Evolutionary conservation across 2,888 invertebrate genomes (phyloP).

Genomic region (Neoascia interrupta): DNA sequence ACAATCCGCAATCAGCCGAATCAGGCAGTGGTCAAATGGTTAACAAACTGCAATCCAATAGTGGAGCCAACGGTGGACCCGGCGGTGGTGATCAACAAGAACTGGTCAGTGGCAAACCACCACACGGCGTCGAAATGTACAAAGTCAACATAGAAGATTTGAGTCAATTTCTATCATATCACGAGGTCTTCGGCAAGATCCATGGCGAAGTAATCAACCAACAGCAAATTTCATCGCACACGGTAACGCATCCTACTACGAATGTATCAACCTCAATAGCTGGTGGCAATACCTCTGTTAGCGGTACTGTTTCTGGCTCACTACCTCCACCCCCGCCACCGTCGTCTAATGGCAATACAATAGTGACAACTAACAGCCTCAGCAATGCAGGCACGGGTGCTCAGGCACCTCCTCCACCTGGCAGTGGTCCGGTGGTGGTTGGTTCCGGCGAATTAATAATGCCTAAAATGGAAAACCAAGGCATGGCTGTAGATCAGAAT

Average conservation of each 20-base stretch:
- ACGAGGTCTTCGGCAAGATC: constrained; percentile 90
- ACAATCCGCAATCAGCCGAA: constrained; percentile 64
- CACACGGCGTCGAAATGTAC: constrained; percentile 85
- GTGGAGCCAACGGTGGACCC: constrained; percentile 73
- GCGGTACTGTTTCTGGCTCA: constrained; percentile 60
- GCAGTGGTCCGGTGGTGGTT: constrained; percentile 5
- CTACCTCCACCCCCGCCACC: constrained; percentile 62
- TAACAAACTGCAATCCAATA: constrained; percentile 31
- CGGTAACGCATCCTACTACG: constrained; percentile 76
- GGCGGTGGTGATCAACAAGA: constrained; percentile 71
- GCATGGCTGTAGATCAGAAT: constrained; percentile 79
- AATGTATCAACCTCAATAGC: constrained; percentile 76
- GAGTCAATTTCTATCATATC: constrained; percentile 90
- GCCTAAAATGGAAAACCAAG: constrained; percentile 79
- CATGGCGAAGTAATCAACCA: constrained; percentile 79
- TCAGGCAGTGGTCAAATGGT: constrained; percentile 49
- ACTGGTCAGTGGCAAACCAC: constrained; percentile 79
- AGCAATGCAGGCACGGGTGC: constrained; percentile 48
- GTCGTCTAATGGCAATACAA: constrained; percentile 57
- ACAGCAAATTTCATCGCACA: constrained; percentile 80
- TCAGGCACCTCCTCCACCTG: constrained; percentile 38
- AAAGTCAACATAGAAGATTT: constrained; percentile 91
- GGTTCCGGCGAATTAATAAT: constrained; percentile 76
- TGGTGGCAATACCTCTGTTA: constrained; percentile 62
- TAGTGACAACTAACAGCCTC: constrained; percentile 69